Evolutionary conservation across 2,888 invertebrate genomes (phyloP).

Genomic region (Cancer borealis): DNA sequence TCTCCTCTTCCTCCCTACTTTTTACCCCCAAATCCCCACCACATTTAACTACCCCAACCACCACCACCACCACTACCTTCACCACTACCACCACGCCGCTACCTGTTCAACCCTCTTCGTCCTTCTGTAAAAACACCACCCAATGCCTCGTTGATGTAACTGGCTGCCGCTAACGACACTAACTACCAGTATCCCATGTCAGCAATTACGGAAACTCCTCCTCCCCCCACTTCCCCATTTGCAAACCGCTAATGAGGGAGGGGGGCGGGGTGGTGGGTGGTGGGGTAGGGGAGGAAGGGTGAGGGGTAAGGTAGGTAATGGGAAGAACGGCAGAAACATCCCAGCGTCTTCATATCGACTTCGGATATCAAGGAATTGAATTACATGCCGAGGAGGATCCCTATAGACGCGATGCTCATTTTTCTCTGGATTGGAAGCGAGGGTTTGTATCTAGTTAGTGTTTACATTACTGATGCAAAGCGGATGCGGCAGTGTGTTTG

Average conservation of each 20-base stretch:
- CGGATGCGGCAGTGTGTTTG: background rate
- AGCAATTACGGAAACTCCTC: constrained; percentile 69
- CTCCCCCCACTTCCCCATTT: constrained; percentile 52
- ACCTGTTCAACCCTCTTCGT: background rate
- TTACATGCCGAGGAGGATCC: constrained; percentile 59
- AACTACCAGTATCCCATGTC: constrained; percentile 68
- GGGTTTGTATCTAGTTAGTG: background rate
- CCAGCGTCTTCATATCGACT: constrained; percentile 66
- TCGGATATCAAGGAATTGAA: constrained; percentile 69
- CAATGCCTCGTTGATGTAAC: constrained; percentile 63
- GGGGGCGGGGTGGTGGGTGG: background rate
- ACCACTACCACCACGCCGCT: background rate
- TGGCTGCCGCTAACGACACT: constrained; percentile 70
- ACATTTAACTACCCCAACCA: background rate
- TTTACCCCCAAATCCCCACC: background rate
- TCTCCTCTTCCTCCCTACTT: background rate
- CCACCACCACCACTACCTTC: background rate
- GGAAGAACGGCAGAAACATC: background rate
- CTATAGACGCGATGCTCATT: constrained; percentile 44
- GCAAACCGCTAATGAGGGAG: constrained; percentile 69
- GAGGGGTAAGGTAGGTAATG: background rate
- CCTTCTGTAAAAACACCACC: background rate
- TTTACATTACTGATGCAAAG: constrained; percentile 60
- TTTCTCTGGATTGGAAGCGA: constrained; percentile 43
- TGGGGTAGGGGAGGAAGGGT: background rate